These are phyloP conservation scores for Heliocidaris erythrogramma DNA, from an alignment of 35 echinoderm and acorn worm species.

Conservation along the genomic window DNA sequence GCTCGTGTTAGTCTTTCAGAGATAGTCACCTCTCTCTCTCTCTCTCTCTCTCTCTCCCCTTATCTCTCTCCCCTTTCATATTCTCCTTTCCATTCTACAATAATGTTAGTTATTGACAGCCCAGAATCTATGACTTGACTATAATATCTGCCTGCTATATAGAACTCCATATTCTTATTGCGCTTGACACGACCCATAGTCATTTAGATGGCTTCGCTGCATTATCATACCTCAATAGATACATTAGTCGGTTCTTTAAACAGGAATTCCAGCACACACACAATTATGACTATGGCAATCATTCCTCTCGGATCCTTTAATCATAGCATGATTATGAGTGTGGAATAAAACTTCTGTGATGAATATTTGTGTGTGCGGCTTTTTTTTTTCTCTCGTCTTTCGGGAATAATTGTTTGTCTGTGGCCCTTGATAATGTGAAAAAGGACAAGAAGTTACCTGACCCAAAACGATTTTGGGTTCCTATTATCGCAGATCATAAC, in stretches of 20 bases:
- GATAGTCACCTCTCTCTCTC: neutral
- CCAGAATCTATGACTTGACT: neutral
- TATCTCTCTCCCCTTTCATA: neutral
- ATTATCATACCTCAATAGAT: neutral
- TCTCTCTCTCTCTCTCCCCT: neutral
- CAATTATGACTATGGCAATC: neutral
- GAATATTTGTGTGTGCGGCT: neutral
- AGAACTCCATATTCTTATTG: neutral
- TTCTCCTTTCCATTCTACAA: neutral
- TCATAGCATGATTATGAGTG: neutral
- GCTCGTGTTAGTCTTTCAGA: conserved; percentile 7
- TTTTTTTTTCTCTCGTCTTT: conserved; percentile 1
- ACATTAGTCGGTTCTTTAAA: conserved; percentile 33
- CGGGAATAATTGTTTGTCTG: neutral
- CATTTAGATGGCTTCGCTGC: neutral
- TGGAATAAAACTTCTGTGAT: neutral
- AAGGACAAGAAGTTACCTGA: neutral
- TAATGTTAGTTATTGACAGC: neutral
- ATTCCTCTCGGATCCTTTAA: neutral
- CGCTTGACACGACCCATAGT: neutral
- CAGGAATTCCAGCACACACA: neutral
- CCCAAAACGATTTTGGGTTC: neutral
- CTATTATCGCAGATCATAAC: conserved; percentile 1
- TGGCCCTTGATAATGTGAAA: neutral
- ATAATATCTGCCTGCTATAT: neutral